phyloP scores from a whole-genome alignment of 2,888 invertebrate genomes.

The Lepidonotus clava region DNA sequence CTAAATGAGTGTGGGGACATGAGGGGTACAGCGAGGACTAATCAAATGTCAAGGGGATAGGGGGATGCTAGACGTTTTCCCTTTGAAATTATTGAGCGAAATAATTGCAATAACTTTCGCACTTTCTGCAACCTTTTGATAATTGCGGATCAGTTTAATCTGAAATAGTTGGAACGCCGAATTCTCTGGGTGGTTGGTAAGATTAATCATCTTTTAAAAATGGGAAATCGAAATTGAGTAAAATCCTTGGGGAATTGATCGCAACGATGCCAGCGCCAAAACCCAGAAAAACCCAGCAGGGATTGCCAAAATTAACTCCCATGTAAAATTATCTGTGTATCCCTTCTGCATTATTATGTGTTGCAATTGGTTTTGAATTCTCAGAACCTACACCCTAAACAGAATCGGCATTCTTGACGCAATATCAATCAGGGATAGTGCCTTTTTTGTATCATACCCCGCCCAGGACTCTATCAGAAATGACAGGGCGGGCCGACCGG shows the following conservation, averaged over 20 bases:
- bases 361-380: neutral
- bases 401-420: no score
- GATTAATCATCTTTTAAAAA: neutral
- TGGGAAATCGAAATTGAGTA: neutral
- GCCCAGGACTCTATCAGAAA: neutral
- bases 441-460: neutral
- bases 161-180: neutral
- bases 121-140: no score
- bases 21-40: neutral
- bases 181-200: neutral
- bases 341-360: neutral
- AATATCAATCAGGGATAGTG: neutral
- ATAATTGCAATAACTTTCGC: no score
- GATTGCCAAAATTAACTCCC: no score
- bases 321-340: no score
- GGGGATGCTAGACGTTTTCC: no score
- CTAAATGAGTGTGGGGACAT: slow-evolving; percentile 14
- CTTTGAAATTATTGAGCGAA: no score
- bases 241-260: neutral
- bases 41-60: slow-evolving; percentile 33
- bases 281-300: no score
- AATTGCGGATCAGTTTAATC: no score
- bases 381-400: no score
- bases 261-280: neutral
- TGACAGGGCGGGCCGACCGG: neutral